Evolutionary conservation across 2,797 vertebrate genomes (phyloP).

Genomic region (Garrulus glandarius): DNA sequence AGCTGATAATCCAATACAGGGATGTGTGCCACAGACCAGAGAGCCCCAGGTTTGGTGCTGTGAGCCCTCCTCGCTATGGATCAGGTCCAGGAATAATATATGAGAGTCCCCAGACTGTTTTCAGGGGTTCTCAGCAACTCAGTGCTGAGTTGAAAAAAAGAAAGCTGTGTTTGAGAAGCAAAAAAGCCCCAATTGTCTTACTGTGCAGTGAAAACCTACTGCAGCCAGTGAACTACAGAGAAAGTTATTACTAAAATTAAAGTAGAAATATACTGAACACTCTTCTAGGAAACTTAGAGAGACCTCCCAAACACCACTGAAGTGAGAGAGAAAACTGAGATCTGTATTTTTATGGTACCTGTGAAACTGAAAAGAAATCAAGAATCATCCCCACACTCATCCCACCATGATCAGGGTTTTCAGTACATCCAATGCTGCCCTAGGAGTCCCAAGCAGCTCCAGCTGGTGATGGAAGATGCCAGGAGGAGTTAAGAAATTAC

Average conservation of each 20-base stretch:
- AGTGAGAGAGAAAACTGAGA: background rate
- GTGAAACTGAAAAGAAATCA: background rate
- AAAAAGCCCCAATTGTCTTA: background rate
- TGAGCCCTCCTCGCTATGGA: background rate
- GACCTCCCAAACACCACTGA: background rate
- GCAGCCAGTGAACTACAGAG: background rate
- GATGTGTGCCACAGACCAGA: background rate
- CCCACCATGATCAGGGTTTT: background rate
- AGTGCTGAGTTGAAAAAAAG: background rate
- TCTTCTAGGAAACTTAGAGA: background rate
- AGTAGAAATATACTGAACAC: background rate
- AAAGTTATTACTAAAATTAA: background rate
- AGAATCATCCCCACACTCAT: background rate
- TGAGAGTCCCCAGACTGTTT: background rate
- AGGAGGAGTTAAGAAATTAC: background rate
- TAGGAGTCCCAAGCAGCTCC: background rate
- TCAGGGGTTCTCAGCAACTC: background rate
- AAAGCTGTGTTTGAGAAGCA: background rate
- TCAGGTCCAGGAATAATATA: background rate
- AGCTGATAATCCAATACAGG: background rate
- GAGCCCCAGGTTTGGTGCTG: background rate
- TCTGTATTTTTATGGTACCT: background rate
- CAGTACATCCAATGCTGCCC: rapidly evolving
- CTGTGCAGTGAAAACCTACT: background rate
- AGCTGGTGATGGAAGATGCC: background rate